phyloP scores from a whole-genome alignment of 2,113 vertebrate species.

The Paramormyrops kingsleyae region DNA sequence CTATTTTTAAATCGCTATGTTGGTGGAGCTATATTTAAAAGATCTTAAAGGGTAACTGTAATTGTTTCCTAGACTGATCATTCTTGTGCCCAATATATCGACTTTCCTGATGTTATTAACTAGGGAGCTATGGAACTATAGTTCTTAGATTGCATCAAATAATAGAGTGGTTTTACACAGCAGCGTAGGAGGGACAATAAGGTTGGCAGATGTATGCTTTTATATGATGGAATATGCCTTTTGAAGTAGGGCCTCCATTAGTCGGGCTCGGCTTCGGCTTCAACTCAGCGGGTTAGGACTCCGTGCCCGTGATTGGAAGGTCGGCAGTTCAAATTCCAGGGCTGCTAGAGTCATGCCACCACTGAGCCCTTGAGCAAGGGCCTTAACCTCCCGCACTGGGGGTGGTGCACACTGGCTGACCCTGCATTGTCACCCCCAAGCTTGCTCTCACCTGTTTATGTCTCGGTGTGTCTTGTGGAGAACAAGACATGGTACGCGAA shows the following conservation, averaged over 20 bases:
- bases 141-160: neutral
- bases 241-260: neutral
- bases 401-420: neutral
- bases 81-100: neutral
- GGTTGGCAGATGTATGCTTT: neutral
- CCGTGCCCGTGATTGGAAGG: neutral
- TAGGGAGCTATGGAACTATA: neutral
- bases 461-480: neutral
- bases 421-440: neutral
- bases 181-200: neutral
- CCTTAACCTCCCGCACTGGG: neutral
- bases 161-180: neutral
- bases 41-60: neutral
- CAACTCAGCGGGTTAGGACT: neutral
- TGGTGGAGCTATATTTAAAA: neutral
- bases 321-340: neutral
- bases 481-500: neutral
- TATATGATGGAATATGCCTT: neutral
- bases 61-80: neutral
- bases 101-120: neutral
- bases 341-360: neutral
- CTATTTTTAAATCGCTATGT: neutral
- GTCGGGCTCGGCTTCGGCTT: neutral
- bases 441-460: neutral
- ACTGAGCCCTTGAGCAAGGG: neutral